phyloP scores from a whole-genome alignment of 2,113 vertebrate genomes.

The Fulmarus glacialis region DNA sequence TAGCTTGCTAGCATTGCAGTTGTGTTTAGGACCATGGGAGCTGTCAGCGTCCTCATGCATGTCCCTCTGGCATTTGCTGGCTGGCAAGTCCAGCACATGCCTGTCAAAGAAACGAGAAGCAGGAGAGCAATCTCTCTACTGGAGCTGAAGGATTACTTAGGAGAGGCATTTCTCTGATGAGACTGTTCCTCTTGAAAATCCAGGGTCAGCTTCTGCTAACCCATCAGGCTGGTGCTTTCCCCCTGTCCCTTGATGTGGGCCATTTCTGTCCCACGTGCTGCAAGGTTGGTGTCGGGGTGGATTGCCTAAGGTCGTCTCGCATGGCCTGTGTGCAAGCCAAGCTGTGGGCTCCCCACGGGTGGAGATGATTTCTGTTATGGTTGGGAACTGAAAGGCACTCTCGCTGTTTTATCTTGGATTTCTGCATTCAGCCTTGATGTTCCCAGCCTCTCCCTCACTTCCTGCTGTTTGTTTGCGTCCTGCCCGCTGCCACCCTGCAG shows the following conservation, averaged over 20 bases:
- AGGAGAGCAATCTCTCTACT: not conserved
- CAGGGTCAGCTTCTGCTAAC: not conserved
- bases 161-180: not conserved
- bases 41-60: not conserved
- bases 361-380: not conserved
- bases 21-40: not conserved
- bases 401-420: not conserved
- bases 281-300: not conserved
- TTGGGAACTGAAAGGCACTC: not conserved
- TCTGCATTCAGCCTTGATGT: not conserved
- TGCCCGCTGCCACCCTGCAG: not conserved
- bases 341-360: not conserved
- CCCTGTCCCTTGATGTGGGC: not conserved
- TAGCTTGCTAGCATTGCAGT: not conserved
- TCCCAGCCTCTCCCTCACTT: not conserved
- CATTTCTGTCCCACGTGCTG: not conserved
- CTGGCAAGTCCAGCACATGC: not conserved
- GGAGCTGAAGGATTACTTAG: not conserved
- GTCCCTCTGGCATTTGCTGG: not conserved
- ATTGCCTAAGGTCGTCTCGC: accelerated
- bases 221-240: not conserved
- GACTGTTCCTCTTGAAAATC: not conserved
- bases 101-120: not conserved
- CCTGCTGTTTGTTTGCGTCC: not conserved
- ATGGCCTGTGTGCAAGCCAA: not conserved